These are phyloP conservation scores for Rhinophrynus dorsalis DNA, from an alignment of 2,797 vertebrate genomes.

Conservation along the genomic window DNA sequence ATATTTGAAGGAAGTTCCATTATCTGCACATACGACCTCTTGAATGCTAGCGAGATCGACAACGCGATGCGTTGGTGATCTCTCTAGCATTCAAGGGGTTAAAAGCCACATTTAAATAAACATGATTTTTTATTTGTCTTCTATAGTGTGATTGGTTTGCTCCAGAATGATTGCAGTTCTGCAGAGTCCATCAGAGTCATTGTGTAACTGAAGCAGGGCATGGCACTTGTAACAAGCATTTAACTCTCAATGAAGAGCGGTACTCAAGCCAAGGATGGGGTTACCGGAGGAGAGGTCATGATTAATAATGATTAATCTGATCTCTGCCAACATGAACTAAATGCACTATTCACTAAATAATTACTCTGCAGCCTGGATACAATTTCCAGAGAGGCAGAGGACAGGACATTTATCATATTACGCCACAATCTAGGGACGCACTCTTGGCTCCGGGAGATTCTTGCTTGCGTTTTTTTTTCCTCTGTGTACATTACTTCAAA, in stretches of 20 bases:
- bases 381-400: conserved; percentile 56
- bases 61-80: no score
- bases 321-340: conserved; percentile 62
- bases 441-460: neutral
- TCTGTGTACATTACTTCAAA: no score
- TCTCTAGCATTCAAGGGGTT: no score
- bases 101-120: no score
- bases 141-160: no score
- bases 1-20: no score
- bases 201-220: conserved; percentile 47
- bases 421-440: neutral
- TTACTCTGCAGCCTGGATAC: conserved; percentile 69
- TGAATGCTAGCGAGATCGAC: no score
- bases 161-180: no score
- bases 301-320: conserved; percentile 74
- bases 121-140: no score
- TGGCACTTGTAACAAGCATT: conserved; percentile 55
- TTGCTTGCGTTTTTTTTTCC: no score
- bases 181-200: no score
- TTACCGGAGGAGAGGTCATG: conserved; percentile 65
- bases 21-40: no score
- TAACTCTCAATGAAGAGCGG: conserved; percentile 66
- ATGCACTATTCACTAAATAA: conserved; percentile 69
- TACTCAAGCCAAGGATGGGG: conserved; percentile 63
- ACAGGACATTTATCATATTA: conserved; percentile 58